Percentiles rank a stretch among this genome's conserved stretches.
Evolutionary conservation across 1,140 invertebrate species (phyloP).

Genomic region (Macrotrachela quadricornifera): DNA sequence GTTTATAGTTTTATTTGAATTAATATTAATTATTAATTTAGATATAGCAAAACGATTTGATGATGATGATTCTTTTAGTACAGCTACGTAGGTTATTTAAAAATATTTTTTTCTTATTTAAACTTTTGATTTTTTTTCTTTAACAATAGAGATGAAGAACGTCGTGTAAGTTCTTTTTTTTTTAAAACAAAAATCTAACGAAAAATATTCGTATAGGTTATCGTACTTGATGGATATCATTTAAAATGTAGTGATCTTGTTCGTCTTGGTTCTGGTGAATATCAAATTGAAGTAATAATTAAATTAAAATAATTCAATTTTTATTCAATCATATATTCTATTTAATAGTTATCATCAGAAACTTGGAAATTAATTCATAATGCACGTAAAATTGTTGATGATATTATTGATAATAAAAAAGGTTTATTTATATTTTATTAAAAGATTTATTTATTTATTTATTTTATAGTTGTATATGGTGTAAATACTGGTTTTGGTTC

Average conservation of each 20-base stretch:
- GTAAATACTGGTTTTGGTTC: conserved; percentile 57
- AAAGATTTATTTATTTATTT: conserved; percentile 1
- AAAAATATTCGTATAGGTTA: too few relatives aligned
- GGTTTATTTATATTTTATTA: conserved; percentile 18
- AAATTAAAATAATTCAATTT: too few relatives aligned
- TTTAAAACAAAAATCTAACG: too few relatives aligned
- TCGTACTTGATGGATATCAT: conserved; percentile 31
- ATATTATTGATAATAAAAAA: conserved; percentile 40
- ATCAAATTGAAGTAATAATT: conserved; percentile 36
- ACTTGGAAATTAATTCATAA: conserved; percentile 35
- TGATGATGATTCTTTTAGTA: too few relatives aligned
- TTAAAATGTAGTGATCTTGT: conserved; percentile 39
- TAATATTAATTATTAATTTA: too few relatives aligned
- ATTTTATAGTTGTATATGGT: conserved; percentile 42
- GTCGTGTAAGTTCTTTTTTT: too few relatives aligned
- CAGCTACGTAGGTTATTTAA: too few relatives aligned
- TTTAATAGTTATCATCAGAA: conserved; percentile 34
- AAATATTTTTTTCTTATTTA: too few relatives aligned
- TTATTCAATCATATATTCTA: neutral
- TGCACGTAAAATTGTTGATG: conserved; percentile 38
- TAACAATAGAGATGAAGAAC: too few relatives aligned
- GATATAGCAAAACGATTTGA: too few relatives aligned
- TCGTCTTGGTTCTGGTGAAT: conserved; percentile 37
- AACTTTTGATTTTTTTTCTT: too few relatives aligned
- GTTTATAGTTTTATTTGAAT: too few relatives aligned